These are phyloP conservation scores for Hemitrygon akajei DNA, from an alignment of 2,797 vertebrate genomes.

Conservation along the genomic window DNA sequence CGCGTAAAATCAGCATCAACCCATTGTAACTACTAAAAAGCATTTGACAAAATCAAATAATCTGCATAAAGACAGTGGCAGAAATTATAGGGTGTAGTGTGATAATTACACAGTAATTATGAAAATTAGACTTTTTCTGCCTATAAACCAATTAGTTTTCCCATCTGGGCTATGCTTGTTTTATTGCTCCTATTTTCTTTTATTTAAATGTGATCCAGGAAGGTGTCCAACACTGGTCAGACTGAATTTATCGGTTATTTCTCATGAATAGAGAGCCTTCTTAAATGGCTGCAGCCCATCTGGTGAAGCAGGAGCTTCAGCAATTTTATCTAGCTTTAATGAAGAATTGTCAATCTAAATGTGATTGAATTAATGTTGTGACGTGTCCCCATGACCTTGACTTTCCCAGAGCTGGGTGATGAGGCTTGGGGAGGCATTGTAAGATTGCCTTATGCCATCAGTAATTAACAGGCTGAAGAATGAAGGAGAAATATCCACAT, in stretches of 20 bases:
- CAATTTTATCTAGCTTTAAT: neutral
- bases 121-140: constrained; percentile 5
- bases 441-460: neutral
- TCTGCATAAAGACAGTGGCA: neutral
- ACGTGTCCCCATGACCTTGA: neutral
- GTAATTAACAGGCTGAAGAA: neutral
- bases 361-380: neutral
- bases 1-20: neutral
- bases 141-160: neutral
- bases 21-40: neutral
- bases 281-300: too few relatives aligned
- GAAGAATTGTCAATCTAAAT: neutral
- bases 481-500: neutral
- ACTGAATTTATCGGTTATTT: neutral
- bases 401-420: neutral
- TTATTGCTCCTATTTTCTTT: neutral
- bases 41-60: neutral
- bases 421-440: neutral
- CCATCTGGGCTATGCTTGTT: neutral
- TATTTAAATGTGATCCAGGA: neutral
- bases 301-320: neutral
- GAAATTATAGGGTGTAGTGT: neutral
- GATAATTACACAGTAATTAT: constrained; percentile 3
- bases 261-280: neutral
- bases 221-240: neutral